phyloP scores from a whole-genome alignment of 2,888 invertebrate species.

The Eristalis pertinax region DNA sequence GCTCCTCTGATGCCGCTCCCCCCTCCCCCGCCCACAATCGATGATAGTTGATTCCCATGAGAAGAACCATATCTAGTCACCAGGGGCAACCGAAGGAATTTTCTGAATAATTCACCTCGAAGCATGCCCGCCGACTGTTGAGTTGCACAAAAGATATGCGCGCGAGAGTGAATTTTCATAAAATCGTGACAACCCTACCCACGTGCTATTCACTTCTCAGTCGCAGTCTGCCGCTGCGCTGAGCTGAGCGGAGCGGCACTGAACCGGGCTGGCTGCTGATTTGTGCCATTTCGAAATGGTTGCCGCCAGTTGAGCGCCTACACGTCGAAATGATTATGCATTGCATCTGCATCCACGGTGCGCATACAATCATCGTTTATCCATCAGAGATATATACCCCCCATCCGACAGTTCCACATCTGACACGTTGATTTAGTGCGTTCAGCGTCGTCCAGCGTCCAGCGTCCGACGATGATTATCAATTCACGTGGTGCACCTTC shows the following conservation, averaged over 20 bases:
- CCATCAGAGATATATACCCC: slow-evolving; percentile 34
- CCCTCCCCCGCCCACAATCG: not conserved
- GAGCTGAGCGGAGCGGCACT: not conserved
- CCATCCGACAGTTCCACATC: slow-evolving; percentile 52
- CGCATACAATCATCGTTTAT: slow-evolving; percentile 53
- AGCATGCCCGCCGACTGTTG: slow-evolving; percentile 28
- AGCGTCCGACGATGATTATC: slow-evolving; percentile 29
- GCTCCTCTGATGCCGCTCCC: not conserved
- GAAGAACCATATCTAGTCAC: not conserved
- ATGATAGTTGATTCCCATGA: not conserved
- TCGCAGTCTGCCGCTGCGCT: not conserved
- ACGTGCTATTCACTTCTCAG: not conserved
- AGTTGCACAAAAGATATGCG: not conserved
- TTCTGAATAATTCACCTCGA: slow-evolving; percentile 46
- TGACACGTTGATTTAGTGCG: slow-evolving; percentile 65
- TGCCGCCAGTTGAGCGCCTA: slow-evolving; percentile 36
- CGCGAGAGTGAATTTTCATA: slow-evolving; percentile 53
- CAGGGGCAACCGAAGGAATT: not conserved
- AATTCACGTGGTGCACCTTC: slow-evolving; percentile 29
- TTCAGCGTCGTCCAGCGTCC: slow-evolving; percentile 5
- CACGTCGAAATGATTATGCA: slow-evolving; percentile 17
- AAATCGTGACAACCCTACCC: slow-evolving; percentile 69
- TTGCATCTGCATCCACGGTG: slow-evolving; percentile 13
- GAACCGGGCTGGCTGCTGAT: not conserved
- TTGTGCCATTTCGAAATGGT: slow-evolving; percentile 37